phyloP scores from a whole-genome alignment of 2,113 vertebrate genomes.

The Varanus salvator region DNA sequence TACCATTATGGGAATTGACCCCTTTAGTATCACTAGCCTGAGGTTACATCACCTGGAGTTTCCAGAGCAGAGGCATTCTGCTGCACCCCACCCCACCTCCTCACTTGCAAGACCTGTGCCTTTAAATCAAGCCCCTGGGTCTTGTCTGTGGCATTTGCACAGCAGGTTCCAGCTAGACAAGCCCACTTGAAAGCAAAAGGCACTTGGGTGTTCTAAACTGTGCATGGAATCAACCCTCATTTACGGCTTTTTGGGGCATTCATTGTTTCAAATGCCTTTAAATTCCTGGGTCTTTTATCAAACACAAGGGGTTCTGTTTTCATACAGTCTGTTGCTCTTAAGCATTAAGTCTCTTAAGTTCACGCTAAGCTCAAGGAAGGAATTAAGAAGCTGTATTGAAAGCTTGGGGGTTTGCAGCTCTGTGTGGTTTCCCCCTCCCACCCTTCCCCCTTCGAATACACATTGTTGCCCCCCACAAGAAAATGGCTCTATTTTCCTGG shows the following conservation, averaged over 20 bases:
- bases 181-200: neutral
- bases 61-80: neutral
- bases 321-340: slow-evolving; percentile 4
- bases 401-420: neutral
- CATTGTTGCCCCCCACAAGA: neutral
- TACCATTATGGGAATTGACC: neutral
- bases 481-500: slow-evolving; percentile 1
- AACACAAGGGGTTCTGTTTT: neutral
- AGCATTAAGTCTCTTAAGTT: slow-evolving; percentile 18
- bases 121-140: neutral
- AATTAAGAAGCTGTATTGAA: neutral
- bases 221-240: neutral
- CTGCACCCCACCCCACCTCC: neutral
- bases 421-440: neutral
- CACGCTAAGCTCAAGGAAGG: neutral
- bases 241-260: neutral
- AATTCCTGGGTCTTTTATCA: neutral
- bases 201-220: neutral
- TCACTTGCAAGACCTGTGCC: neutral
- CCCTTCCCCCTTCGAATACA: neutral
- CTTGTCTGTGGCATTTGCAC: neutral
- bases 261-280: neutral
- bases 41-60: neutral
- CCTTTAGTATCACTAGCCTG: neutral
- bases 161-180: neutral